phyloP scores from a whole-genome alignment of 1,140 invertebrate genomes.

The Drosophila mauritiana region DNA sequence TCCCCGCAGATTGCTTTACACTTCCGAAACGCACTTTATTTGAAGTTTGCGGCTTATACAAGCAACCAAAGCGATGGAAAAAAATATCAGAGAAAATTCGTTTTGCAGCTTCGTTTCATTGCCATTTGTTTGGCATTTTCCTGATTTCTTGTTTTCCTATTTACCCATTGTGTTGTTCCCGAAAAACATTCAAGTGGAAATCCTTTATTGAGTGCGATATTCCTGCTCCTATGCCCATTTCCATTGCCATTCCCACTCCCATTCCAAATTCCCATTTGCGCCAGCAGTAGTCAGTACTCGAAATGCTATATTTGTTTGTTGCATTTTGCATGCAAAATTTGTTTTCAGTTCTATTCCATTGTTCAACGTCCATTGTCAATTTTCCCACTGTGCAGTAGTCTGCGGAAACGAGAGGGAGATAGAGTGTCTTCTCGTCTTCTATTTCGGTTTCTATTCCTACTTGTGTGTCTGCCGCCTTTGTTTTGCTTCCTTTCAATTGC shows the following conservation, averaged over 20 bases:
- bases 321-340: slow-evolving; percentile 75
- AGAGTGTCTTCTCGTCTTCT: slow-evolving; percentile 7
- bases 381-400: slow-evolving; percentile 3
- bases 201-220: slow-evolving; percentile 67
- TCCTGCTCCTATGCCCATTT: slow-evolving; percentile 17
- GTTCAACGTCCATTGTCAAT: slow-evolving; percentile 46
- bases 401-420: too few relatives aligned
- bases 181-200: slow-evolving; percentile 75
- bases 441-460: slow-evolving; percentile 37
- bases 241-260: background rate
- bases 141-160: slow-evolving; percentile 10
- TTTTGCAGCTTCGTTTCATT: slow-evolving; percentile 31
- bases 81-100: slow-evolving; percentile 9
- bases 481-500: slow-evolving; percentile 57
- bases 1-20: background rate
- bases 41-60: slow-evolving; percentile 30
- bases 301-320: slow-evolving; percentile 58
- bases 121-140: slow-evolving; percentile 45
- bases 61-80: background rate
- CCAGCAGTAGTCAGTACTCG: background rate
- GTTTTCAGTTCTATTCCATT: slow-evolving; percentile 56
- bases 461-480: slow-evolving; percentile 31
- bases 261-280: background rate
- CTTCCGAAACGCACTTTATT: slow-evolving; percentile 19
- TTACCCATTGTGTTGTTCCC: slow-evolving; percentile 26